Base-by-base conservation (phyloP, 2,113 vertebrate genomes). In the Takifugu flavidus region DNA sequence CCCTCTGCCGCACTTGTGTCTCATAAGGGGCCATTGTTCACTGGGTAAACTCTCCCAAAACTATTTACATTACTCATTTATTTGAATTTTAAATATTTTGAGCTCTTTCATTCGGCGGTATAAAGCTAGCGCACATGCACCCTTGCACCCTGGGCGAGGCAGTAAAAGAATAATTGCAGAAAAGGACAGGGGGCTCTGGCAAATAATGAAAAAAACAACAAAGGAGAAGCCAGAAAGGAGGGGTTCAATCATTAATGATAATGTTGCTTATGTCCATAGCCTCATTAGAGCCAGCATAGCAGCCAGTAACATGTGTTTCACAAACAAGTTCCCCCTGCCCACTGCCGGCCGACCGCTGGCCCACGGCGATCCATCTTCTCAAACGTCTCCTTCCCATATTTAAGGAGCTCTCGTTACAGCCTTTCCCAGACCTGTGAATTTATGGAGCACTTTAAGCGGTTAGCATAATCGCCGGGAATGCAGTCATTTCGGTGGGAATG, bases 41-140 rank as follows among this genome's bases (percentile, higher is more conserved):
- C 89, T 93, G 94, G 91, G 92, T 94, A 98, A 96, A 97, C 95
- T 96, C 93, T 94, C 94, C 94, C 91, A 91, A 94, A 96, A 96
- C 94, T 96, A 95, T 98, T 96, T 95, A 96, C 94, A 95, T 94
- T 97, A 94, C 93, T 94, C 93, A 93, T 95, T 95, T 95, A 94
- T 96, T 94, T 94, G 93, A 92, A 94, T 96, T 95, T 95, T 89
- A 90, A 89, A 91, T 91, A 90, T 90, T 80, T 83, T 82, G 82
- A 65, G 62, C 65, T 53, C 69, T 60, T 76, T 82, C 59, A 70
- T 47, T 59, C 67, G 15, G 45, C 49, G 29, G 49, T 78, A 67
- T 66, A 71, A 71, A 70, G 67, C 62, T 27, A 42, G 71, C 66
- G 64, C 78, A 77, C 70, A 83, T 78, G 74, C 77, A 31, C 69